Base-by-base conservation (phyloP, 92 coral and sea anemone species). In the Virgularia gustaviana region DNA sequence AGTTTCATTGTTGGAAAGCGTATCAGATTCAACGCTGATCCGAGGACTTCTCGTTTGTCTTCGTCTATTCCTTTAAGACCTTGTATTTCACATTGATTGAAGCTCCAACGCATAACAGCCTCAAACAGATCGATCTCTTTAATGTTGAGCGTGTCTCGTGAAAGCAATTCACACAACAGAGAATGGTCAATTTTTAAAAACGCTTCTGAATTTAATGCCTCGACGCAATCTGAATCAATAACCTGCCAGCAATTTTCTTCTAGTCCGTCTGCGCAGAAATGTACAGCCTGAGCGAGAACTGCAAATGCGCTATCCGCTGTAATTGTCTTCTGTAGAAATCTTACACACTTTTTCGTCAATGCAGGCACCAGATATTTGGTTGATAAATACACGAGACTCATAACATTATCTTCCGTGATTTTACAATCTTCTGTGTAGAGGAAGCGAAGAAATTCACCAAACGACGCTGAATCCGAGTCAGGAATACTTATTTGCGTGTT, bases 321-420 rank as follows among this genome's bases (percentile, higher is more conserved):
- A 0, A 68, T 38, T 4, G 53, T 68, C 25, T 68, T 68, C 45
- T 54, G 53, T 8, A 68, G 54, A 68, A 68, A 68, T 13, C 75
- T 38, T 9, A 68, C 75, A 10, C 75, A 68, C 20, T 68, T 68
- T 27, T 49, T 49, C 61, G 23, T 49, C 15, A 68, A 49, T n/a
- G 75, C 35, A 1, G 75, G 75, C 6, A 68, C 75, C 16, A 68
- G 31, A 61, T 68, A 68, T 27, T 68, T 68, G 15, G 75, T 68
- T 2, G 75, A 19, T 9, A 68, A 49, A 54, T 68, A 68, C 28
- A 68, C 47, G 29, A 68, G 32, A 19, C 39, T 49, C 60, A 68
- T 68, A 16, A 68, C 75, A 29, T 49, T 68, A 2, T 68, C 61
- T 30, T 16, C 75, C 2, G 75, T 68, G 28, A 68, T 49, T 3